Evolutionary conservation across 2,797 vertebrate genomes (phyloP).

Genomic region (Antennarius maculatus): DNA sequence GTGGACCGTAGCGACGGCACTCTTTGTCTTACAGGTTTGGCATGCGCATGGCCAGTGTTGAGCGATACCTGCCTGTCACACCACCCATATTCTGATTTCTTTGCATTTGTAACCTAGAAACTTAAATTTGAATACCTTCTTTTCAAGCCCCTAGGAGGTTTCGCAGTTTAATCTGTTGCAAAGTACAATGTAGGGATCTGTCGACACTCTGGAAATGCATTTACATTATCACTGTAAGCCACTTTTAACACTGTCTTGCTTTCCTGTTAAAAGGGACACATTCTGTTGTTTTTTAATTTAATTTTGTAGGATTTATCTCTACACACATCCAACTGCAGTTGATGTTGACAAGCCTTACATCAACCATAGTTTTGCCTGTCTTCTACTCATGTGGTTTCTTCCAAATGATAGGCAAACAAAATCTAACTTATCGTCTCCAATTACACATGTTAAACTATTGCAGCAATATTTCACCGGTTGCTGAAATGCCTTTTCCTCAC

Average conservation of each 20-base stretch:
- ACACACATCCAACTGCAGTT: background rate
- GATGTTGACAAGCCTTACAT: constrained; percentile 8
- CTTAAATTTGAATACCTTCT: too few species aligned
- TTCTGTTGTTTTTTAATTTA: too few species aligned
- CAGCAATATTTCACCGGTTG: constrained; percentile 5
- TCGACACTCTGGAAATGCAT: too few species aligned
- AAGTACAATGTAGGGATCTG: too few species aligned
- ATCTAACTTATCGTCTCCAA: constrained; percentile 34
- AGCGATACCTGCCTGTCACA: background rate
- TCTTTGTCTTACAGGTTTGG: constrained; percentile 23
- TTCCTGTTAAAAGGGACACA: too few species aligned
- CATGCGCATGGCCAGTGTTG: constrained; percentile 6
- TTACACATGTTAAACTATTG: constrained; percentile 38
- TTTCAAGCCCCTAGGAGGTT: too few species aligned
- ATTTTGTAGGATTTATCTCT: background rate
- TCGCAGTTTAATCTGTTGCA: too few species aligned
- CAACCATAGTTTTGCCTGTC: constrained; percentile 22
- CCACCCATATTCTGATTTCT: too few species aligned
- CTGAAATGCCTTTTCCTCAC: constrained; percentile 28
- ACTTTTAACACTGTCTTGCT: too few species aligned
- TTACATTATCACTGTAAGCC: too few species aligned
- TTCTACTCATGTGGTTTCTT: constrained; percentile 44
- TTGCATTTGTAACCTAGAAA: too few species aligned
- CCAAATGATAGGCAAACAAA: constrained; percentile 45
- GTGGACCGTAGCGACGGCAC: constrained; percentile 24